Evolutionary conservation across 2,113 vertebrate genomes (phyloP).

Genomic region (Eulemur rufifrons): DNA sequence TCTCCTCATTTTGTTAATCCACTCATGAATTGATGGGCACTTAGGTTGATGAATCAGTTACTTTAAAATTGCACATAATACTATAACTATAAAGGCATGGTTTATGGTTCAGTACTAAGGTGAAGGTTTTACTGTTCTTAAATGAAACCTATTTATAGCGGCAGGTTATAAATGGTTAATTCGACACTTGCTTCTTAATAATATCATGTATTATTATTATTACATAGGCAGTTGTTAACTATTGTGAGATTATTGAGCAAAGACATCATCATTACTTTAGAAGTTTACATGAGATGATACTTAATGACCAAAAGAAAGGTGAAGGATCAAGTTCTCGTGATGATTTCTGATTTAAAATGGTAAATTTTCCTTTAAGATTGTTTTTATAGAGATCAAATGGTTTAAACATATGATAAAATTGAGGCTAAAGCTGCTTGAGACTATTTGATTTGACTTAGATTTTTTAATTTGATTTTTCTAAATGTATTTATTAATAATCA

Average conservation of each 20-base stretch:
- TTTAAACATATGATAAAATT: not conserved
- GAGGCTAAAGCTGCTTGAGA: not conserved
- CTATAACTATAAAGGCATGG: not conserved
- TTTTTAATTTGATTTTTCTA: not conserved
- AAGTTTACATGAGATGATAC: not conserved
- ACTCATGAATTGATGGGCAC: too few relatives aligned
- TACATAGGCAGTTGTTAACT: not conserved
- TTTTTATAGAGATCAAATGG: not conserved
- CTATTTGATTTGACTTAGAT: too few relatives aligned
- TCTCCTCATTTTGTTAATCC: too few relatives aligned
- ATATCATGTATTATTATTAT: not conserved
- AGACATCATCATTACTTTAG: not conserved
- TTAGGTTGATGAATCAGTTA: not conserved
- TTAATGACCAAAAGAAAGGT: not conserved
- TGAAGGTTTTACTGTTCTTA: not conserved
- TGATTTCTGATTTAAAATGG: constrained; percentile 15
- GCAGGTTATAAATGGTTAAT: not conserved
- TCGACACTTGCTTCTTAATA: not conserved
- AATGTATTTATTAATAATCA: not conserved
- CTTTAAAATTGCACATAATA: not conserved
- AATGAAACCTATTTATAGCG: not conserved
- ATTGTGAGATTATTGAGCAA: not conserved
- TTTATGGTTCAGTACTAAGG: not conserved
- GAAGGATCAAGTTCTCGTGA: not conserved
- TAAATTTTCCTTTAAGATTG: not conserved